Percentiles rank a stretch among this genome's conserved stretches.
phyloP scores from a whole-genome alignment of 2,113 vertebrate genomes.

The Talpa occidentalis region DNA sequence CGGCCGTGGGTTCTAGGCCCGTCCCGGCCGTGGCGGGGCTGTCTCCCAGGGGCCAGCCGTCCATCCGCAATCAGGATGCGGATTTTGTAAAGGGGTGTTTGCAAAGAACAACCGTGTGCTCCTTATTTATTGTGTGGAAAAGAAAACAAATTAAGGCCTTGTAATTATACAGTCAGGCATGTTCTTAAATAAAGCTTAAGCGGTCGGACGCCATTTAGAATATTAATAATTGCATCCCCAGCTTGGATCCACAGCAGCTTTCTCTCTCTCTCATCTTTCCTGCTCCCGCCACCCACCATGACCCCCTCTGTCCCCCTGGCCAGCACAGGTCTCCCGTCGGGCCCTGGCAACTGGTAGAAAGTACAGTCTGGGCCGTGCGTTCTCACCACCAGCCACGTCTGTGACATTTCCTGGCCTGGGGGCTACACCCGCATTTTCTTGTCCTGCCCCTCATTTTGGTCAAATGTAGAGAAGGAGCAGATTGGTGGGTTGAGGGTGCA shows the following conservation, averaged over 20 bases:
- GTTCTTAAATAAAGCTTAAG: constrained; percentile 85
- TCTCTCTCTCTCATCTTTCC: background rate
- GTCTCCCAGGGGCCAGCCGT: background rate
- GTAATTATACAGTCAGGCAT: constrained; percentile 84
- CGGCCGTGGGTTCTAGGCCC: background rate
- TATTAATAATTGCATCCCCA: constrained; percentile 82
- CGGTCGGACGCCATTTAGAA: constrained; percentile 83
- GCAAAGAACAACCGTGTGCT: constrained; percentile 76
- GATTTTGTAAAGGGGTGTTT: too few relatives aligned
- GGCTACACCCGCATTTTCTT: background rate
- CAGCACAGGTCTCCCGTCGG: background rate
- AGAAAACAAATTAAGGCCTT: constrained; percentile 88
- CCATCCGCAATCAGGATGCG: background rate
- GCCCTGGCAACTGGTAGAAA: background rate
- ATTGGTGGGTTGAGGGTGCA: too few relatives aligned
- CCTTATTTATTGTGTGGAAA: constrained; percentile 84
- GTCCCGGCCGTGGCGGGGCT: background rate
- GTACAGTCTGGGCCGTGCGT: too few relatives aligned
- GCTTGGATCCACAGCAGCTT: constrained; percentile 52
- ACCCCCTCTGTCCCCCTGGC: background rate
- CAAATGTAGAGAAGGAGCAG: background rate
- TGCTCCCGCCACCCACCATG: background rate
- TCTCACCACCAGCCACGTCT: too few relatives aligned
- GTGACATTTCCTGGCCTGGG: background rate
- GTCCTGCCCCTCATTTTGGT: background rate